Evolutionary conservation across 2,797 vertebrate species (phyloP).

Genomic region (Sphenodon punctatus): DNA sequence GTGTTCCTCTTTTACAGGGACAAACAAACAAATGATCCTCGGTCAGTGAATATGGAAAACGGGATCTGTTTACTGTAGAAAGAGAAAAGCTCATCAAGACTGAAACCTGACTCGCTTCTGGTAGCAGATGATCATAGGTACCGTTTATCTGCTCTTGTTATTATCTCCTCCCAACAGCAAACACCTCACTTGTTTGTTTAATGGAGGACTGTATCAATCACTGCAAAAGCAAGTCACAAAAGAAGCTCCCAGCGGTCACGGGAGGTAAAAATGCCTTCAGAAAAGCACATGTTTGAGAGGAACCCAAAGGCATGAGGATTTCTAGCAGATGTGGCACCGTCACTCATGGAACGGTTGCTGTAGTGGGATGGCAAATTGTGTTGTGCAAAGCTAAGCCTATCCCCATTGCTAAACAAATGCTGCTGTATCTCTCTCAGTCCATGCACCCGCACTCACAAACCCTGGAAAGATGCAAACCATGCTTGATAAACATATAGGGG

Average conservation of each 20-base stretch:
- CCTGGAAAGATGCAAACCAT: background rate
- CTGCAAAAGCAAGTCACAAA: background rate
- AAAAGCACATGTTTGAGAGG: conserved; percentile 13
- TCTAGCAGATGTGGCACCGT: conserved; percentile 3
- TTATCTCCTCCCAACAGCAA: background rate
- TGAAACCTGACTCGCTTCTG: background rate
- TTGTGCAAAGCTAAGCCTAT: conserved; percentile 10
- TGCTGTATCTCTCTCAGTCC: background rate
- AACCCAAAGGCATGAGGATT: background rate
- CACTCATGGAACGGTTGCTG: background rate
- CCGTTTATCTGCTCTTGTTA: background rate
- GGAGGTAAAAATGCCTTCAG: conserved; percentile 10
- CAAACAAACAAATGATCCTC: background rate
- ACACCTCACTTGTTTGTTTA: background rate
- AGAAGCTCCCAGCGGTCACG: background rate
- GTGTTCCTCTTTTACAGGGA: background rate
- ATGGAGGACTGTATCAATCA: background rate
- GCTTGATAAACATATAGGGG: background rate
- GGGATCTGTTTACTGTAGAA: background rate
- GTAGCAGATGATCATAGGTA: background rate
- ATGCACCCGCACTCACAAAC: background rate
- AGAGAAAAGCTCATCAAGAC: background rate
- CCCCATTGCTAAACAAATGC: conserved; percentile 1
- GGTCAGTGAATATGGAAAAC: background rate
- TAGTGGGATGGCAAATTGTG: conserved; percentile 7